Percentiles rank a stretch among this genome's conserved stretches.
Evolutionary conservation across 2,113 vertebrate species (phyloP).

Genomic region (Turnix velox): DNA sequence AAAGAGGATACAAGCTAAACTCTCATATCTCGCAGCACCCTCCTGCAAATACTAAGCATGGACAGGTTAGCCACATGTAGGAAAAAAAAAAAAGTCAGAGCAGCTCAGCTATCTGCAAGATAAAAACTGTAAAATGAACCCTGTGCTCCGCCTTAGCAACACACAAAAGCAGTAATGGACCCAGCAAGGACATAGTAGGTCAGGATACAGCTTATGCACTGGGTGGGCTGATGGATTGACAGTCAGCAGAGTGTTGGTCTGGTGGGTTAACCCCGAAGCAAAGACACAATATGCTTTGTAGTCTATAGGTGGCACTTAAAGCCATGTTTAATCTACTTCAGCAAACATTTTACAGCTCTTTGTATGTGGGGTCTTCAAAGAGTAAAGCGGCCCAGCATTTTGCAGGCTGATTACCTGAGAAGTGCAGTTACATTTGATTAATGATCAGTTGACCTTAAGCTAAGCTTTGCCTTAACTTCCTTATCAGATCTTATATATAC

Average conservation of each 20-base stretch:
- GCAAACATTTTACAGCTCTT: slow-evolving; percentile 58
- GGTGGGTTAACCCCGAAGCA: background rate
- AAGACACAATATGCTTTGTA: slow-evolving; percentile 44
- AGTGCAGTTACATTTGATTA: slow-evolving; percentile 56
- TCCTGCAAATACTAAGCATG: background rate
- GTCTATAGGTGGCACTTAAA: slow-evolving; percentile 31
- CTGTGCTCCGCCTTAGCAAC: background rate
- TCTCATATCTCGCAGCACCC: background rate
- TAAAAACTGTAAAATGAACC: background rate
- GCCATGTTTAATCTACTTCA: slow-evolving; percentile 50
- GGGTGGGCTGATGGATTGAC: background rate
- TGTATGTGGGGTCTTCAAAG: slow-evolving; percentile 59
- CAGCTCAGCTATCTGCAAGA: background rate
- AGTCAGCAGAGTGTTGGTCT: background rate
- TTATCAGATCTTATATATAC: slow-evolving; percentile 67
- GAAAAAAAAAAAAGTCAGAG: background rate
- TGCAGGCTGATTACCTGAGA: slow-evolving; percentile 59
- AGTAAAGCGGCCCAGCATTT: slow-evolving; percentile 27
- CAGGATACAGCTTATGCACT: background rate
- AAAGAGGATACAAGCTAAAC: background rate
- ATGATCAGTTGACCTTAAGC: slow-evolving; percentile 61
- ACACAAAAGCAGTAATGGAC: background rate
- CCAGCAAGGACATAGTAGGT: background rate
- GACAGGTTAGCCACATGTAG: background rate
- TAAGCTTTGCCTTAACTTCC: slow-evolving; percentile 51